Evolutionary conservation across 2,888 invertebrate species (phyloP).

Genomic region (Callosobruchus maculatus): DNA sequence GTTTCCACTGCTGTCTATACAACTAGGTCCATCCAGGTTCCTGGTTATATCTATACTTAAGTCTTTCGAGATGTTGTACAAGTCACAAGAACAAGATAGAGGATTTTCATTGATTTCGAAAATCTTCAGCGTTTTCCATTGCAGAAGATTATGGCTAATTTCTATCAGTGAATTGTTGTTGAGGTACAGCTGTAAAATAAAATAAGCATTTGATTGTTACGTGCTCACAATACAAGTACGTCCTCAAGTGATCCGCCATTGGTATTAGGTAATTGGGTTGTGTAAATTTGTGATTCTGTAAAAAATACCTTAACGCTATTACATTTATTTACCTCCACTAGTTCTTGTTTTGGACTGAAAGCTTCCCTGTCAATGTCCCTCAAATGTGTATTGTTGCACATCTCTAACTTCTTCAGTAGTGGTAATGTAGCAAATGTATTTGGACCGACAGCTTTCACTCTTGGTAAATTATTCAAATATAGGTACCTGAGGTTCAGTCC

Average conservation of each 20-base stretch:
- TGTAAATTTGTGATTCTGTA: no score
- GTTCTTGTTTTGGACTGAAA: constrained; percentile 52
- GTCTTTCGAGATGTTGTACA: constrained; percentile 41
- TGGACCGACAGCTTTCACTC: constrained; percentile 52
- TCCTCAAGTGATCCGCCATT: no score
- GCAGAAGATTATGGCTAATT: constrained; percentile 53
- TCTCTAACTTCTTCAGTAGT: constrained; percentile 34
- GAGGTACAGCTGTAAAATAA: constrained; percentile 55
- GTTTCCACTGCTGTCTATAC: constrained; percentile 28
- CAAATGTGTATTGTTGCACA: constrained; percentile 36
- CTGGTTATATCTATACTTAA: constrained; percentile 31
- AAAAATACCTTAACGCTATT: no score
- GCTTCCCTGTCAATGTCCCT: constrained; percentile 57
- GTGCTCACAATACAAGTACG: no score
- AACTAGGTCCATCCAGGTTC: constrained; percentile 35
- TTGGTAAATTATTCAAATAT: constrained; percentile 59
- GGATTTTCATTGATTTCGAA: constrained; percentile 61
- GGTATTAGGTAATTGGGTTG: no score
- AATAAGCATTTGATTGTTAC: no score
- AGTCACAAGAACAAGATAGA: constrained; percentile 62
- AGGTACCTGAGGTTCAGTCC: constrained; percentile 42
- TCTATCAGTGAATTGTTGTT: constrained; percentile 60
- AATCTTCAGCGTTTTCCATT: constrained; percentile 55
- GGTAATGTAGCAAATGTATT: constrained; percentile 38
- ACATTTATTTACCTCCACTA: constrained; percentile 59